Conservation (phyloP, 2,113 vertebrate genomes). For the Toxotes chatareus region DNA sequence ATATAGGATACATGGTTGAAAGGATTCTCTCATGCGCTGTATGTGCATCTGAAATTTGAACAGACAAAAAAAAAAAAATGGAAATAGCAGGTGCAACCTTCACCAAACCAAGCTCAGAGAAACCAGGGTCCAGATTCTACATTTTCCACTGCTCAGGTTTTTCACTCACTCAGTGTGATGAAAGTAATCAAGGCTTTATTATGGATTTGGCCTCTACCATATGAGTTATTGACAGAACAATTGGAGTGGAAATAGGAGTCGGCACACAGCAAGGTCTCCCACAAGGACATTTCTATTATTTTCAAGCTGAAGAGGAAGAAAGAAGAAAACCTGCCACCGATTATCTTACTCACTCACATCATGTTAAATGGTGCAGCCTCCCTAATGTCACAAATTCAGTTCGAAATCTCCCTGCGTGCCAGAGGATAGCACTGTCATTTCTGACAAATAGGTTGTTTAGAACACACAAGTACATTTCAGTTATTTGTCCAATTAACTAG, state of each 20-base stretch:
- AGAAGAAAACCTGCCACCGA: conserved; percentile 27
- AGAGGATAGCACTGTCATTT: conserved; percentile 33
- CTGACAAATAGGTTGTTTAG: conserved; percentile 52
- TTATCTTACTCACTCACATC: conserved; percentile 34
- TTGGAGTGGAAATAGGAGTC: conserved; percentile 54
- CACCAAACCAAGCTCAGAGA: not conserved
- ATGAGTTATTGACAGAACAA: conserved; percentile 66
- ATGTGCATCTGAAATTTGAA: not conserved
- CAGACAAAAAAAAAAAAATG: not conserved
- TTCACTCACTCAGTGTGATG: conserved; percentile 37
- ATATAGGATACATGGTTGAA: not conserved
- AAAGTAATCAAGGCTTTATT: conserved; percentile 62
- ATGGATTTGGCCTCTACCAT: conserved; percentile 54
- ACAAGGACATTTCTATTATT: conserved; percentile 56
- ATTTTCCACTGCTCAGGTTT: conserved; percentile 12
- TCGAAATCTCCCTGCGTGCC: conserved; percentile 13
- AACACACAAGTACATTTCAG: conserved; percentile 45
- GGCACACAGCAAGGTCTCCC: conserved; percentile 40
- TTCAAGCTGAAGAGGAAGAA: conserved; percentile 32
- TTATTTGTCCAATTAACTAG: conserved; percentile 45
- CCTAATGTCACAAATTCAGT: conserved; percentile 19
- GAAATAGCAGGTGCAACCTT: conserved; percentile 4
- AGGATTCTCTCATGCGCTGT: not conserved
- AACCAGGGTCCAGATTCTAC: not conserved
- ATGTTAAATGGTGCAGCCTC: conserved; percentile 20